phyloP scores from a whole-genome alignment of 2,797 vertebrate genomes.

The Acanthurus leucopareius region DNA sequence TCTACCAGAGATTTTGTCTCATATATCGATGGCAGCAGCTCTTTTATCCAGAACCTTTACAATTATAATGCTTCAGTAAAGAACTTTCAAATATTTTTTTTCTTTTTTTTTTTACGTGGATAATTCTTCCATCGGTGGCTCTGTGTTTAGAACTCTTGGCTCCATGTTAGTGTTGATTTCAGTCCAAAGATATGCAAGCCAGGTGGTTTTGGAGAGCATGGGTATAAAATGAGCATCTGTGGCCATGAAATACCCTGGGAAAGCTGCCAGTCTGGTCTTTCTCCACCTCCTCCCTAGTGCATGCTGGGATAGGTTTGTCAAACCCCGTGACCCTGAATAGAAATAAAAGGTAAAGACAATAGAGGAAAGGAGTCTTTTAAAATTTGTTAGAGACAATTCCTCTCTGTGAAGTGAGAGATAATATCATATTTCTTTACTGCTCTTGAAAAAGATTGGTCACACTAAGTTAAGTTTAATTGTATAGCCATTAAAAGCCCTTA shows the following conservation, averaged over 20 bases:
- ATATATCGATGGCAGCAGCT: neutral
- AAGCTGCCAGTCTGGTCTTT: conserved; percentile 33
- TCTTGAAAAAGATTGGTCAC: conserved; percentile 43
- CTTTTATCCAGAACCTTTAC: neutral
- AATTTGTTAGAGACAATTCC: conserved; percentile 7
- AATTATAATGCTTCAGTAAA: neutral
- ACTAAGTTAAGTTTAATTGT: conserved; percentile 47
- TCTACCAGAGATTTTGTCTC: neutral
- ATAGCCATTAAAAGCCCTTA: conserved; percentile 29
- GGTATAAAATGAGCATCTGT: conserved; percentile 47
- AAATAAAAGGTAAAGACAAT: conserved; percentile 22
- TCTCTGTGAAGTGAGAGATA: conserved; percentile 33
- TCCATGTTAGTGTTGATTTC: conserved; percentile 21
- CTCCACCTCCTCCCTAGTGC: neutral
- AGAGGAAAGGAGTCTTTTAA: conserved; percentile 14
- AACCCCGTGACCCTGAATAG: conserved; percentile 25
- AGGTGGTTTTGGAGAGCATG: conserved; percentile 37
- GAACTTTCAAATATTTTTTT: conserved; percentile 10
- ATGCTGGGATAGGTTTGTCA: conserved; percentile 40
- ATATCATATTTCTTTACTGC: conserved; percentile 17
- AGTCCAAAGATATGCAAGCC: conserved; percentile 17
- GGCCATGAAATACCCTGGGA: conserved; percentile 38
- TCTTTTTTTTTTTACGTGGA: neutral
- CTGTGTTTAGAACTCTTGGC: conserved; percentile 1
- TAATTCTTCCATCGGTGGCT: neutral